Evolutionary conservation across 2,797 vertebrate species (phyloP).

Genomic region (Betta splendens): DNA sequence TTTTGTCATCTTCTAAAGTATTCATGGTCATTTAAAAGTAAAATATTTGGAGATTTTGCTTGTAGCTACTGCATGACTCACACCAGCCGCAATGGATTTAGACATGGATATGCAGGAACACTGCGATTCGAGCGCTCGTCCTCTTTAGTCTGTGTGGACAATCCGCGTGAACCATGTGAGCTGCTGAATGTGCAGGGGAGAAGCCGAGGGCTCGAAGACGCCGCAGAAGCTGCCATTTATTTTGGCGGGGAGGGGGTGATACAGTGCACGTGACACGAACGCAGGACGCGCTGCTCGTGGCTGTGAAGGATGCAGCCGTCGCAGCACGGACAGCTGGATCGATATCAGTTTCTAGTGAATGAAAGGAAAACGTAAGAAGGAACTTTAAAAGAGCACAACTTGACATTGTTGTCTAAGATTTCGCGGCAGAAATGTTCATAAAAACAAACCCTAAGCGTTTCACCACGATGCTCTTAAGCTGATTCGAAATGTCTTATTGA

Average conservation of each 20-base stretch:
- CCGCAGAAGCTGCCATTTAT: slow-evolving; percentile 31
- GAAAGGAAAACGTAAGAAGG: no score
- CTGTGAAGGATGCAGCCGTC: slow-evolving; percentile 32
- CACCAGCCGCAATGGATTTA: slow-evolving; percentile 14
- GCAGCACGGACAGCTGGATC: slow-evolving; percentile 24
- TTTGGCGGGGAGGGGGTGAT: slow-evolving; percentile 43
- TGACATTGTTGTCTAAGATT: slow-evolving; percentile 34
- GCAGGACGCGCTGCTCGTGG: slow-evolving; percentile 31
- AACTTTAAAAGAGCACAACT: slow-evolving; percentile 17
- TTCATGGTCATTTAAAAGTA: slow-evolving; percentile 20
- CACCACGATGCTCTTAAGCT: slow-evolving; percentile 38
- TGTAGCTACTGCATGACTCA: slow-evolving; percentile 16
- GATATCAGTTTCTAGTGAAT: slow-evolving; percentile 28
- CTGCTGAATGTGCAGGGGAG: slow-evolving; percentile 34
- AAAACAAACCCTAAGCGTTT: slow-evolving; percentile 38
- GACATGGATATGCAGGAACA: slow-evolving; percentile 5
- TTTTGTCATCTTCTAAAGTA: neutral
- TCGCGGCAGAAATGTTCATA: slow-evolving; percentile 18
- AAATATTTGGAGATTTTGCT: slow-evolving; percentile 8
- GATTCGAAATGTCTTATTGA: slow-evolving; percentile 50
- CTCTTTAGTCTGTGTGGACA: slow-evolving; percentile 25
- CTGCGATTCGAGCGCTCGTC: slow-evolving; percentile 18
- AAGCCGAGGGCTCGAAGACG: slow-evolving; percentile 29
- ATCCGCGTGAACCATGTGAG: slow-evolving; percentile 43
- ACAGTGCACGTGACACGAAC: slow-evolving; percentile 17